Percentiles rank a stretch among this genome's conserved stretches.
Evolutionary conservation across 2,888 invertebrate species (phyloP).

Genomic region (Gibbula magus): DNA sequence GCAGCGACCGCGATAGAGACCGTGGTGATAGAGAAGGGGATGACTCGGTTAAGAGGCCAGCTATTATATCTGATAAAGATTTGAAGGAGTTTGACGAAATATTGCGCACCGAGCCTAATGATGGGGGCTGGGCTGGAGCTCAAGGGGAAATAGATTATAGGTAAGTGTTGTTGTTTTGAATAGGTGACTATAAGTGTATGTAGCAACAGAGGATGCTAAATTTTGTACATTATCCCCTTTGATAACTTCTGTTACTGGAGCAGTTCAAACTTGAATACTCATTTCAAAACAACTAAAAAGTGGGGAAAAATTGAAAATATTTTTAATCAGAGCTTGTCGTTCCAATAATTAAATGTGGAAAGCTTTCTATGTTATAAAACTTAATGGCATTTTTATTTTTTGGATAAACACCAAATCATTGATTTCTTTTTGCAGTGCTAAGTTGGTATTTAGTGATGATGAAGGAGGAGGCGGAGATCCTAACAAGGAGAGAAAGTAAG

Average conservation of each 20-base stretch:
- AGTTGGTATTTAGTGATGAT: conserved; percentile 94
- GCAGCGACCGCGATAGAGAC: conserved; percentile 34
- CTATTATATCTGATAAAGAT: conserved; percentile 95
- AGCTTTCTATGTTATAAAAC: no score
- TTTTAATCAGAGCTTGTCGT: no score
- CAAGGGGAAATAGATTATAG: conserved; percentile 94
- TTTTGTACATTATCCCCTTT: no score
- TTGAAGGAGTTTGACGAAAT: conserved; percentile 93
- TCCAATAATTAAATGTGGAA: no score
- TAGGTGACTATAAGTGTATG: no score
- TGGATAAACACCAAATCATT: background rate
- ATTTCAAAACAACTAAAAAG: no score
- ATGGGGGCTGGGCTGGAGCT: conserved; percentile 88
- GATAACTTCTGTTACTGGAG: no score
- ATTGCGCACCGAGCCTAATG: conserved; percentile 83
- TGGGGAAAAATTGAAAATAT: no score
- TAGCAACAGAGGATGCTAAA: no score
- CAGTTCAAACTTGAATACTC: no score
- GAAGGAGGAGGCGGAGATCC: conserved; percentile 78
- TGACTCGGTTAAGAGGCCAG: conserved; percentile 69
- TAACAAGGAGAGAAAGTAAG: conserved; percentile 42
- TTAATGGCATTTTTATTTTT: no score
- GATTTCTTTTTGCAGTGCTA: conserved; percentile 81
- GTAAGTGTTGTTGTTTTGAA: background rate
- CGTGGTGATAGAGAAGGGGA: conserved; percentile 47